Conservation (phyloP, 2,888 invertebrate genomes). For the Timema podura region DNA sequence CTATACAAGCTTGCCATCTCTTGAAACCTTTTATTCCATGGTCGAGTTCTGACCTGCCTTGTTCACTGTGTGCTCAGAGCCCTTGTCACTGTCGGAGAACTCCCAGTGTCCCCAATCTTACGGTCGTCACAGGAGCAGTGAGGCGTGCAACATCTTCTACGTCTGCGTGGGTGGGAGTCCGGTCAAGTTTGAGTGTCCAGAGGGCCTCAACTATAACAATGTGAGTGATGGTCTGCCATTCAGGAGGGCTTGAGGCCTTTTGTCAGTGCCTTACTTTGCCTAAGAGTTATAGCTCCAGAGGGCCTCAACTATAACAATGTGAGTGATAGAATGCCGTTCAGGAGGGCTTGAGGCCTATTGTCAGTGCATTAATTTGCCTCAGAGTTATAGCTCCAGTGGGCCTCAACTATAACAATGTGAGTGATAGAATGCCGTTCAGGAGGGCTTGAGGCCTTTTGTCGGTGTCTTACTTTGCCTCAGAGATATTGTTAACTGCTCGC, state of each 20-base stretch:
- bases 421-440: slow-evolving; percentile 30
- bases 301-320: slow-evolving; percentile 60
- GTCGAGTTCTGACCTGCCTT: too few relatives aligned
- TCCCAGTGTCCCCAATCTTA: slow-evolving; percentile 53
- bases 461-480: too few relatives aligned
- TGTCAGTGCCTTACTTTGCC: too few relatives aligned
- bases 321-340: slow-evolving; percentile 36
- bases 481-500: background rate
- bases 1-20: too few relatives aligned
- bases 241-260: background rate
- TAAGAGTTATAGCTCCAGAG: slow-evolving; percentile 47
- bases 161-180: slow-evolving; percentile 57
- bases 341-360: background rate
- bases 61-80: slow-evolving; percentile 15
- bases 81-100: slow-evolving; percentile 13
- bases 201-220: slow-evolving; percentile 57
- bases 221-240: slow-evolving; percentile 44
- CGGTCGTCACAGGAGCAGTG: slow-evolving; percentile 57
- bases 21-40: too few relatives aligned
- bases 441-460: background rate
- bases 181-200: slow-evolving; percentile 59
- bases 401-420: slow-evolving; percentile 58
- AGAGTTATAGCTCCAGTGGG: too few relatives aligned
- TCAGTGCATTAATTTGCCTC: too few relatives aligned
- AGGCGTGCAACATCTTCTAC: slow-evolving; percentile 62